Evolutionary conservation across 2,888 invertebrate species (phyloP), one percentile per base, ranked within the genome.

Genomic region (Tetrapedia diversipes): DNA sequence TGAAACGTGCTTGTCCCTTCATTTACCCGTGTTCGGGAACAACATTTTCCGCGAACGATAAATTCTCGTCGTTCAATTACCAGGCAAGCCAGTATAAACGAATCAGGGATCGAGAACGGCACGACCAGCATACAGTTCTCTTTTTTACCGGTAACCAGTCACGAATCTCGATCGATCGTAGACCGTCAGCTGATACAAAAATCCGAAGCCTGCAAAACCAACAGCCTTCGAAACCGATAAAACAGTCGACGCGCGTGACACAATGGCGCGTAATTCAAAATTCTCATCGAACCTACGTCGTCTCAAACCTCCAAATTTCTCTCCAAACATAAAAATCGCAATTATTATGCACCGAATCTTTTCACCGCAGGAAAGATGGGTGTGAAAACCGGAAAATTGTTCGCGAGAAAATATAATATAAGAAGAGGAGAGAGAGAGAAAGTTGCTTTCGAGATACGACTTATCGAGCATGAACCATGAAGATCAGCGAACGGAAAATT

Each of bases 121-220:
- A 22, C 14, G 11, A 7, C 10, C 57, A 29, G 1, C n/a, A 8
- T 51, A 51, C 57, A 76, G 66, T 27, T 63, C 39, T 53, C 74
- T 22, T 24, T 59, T 63, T 74, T 73, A 73, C 67, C 76, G 74
- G 24, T 63, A 67, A 53, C 60, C 64, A 73, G 39, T 56, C 45
- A 19, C 19, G n/a, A 32, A 32, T 11, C 49, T 66, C 49, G 1
- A 51, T 51, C 39, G 57, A 67, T 74, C 19, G 3, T 10, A 16
- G 8, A 63, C 53, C 57, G 27, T 34, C 76, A 2, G 32, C 11
- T 10, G 57, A 45, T 67, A 74, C 2, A 24, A 11, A 19, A 59
- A 61, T 14, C 0, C 19, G 6, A 1, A 4, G 4, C 0, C 1
- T 1, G 14, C 4, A 43, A 32, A n/a, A 11, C 8, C 7, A 24